Conservation (phyloP, 2,888 invertebrate genomes). For the Cantharis lateralis region DNA sequence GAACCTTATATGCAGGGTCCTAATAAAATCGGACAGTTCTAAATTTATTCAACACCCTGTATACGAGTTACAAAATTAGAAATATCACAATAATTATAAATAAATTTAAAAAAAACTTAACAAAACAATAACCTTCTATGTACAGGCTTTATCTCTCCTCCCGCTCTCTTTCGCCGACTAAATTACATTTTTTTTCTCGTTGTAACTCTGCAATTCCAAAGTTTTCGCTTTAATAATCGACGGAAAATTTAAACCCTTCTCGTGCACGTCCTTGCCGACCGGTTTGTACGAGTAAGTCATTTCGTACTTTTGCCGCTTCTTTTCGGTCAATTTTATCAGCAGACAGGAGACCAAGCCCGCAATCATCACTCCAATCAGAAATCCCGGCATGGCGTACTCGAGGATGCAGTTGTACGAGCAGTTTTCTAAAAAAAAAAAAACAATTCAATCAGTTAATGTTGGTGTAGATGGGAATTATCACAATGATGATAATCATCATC, state of each 20-base stretch:
- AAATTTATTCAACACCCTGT: not conserved
- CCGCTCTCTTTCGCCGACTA: not conserved
- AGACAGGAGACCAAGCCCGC: constrained; percentile 3
- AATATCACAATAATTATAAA: constrained; percentile 31
- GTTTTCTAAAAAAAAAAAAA: constrained; percentile 10
- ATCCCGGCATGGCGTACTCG: constrained; percentile 19
- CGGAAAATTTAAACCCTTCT: constrained; percentile 32
- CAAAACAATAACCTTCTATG: constrained; percentile 15
- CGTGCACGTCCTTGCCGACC: constrained; percentile 26
- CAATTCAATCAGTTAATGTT: too few relatives aligned
- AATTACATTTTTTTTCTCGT: constrained; percentile 24
- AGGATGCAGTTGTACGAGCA: constrained; percentile 22
- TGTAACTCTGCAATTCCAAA: constrained; percentile 28
- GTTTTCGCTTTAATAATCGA: constrained; percentile 25
- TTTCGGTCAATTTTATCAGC: constrained; percentile 18
- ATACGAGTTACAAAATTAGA: constrained; percentile 4
- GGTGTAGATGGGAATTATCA: too few relatives aligned
- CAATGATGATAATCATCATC: too few relatives aligned
- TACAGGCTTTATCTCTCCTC: not conserved
- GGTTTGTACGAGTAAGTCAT: constrained; percentile 30
- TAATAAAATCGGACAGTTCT: not conserved
- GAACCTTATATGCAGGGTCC: not conserved
- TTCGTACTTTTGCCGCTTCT: constrained; percentile 24
- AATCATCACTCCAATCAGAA: constrained; percentile 10
- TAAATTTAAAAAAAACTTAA: constrained; percentile 26